Evolutionary conservation across 1,140 invertebrate genomes (phyloP).

Genomic region (Drosophila arizonae): DNA sequence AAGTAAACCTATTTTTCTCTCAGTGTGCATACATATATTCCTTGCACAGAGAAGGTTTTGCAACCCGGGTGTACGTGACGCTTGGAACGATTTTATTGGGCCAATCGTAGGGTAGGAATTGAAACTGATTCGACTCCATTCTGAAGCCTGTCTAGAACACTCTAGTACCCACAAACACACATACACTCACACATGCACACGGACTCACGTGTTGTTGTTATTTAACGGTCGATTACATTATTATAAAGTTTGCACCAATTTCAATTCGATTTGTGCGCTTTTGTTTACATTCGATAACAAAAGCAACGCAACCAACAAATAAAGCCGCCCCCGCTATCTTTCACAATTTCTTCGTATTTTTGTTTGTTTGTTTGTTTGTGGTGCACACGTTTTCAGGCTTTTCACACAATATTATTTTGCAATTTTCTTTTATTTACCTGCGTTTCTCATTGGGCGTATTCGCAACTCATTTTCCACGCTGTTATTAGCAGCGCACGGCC

Average conservation of each 20-base stretch:
- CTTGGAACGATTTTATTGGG: neutral
- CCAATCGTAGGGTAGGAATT: neutral
- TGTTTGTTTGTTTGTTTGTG: neutral
- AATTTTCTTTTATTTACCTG: constrained; percentile 49
- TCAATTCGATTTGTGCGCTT: constrained; percentile 14
- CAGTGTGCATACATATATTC: constrained; percentile 16
- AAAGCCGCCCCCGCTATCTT: neutral
- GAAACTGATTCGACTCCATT: constrained; percentile 9
- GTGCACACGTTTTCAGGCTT: constrained; percentile 38
- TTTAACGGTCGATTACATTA: constrained; percentile 26
- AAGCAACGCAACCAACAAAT: constrained; percentile 4
- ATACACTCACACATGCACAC: neutral
- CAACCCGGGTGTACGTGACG: constrained; percentile 14
- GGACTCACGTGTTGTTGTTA: constrained; percentile 10
- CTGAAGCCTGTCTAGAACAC: constrained; percentile 17
- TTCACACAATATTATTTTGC: constrained; percentile 66
- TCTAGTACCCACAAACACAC: neutral
- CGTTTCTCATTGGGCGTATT: constrained; percentile 44
- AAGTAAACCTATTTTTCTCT: neutral
- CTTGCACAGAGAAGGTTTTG: constrained; percentile 8
- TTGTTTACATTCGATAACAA: constrained; percentile 44
- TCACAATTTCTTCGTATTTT: constrained; percentile 5
- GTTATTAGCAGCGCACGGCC: constrained; percentile 33
- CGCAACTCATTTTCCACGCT: constrained; percentile 74
- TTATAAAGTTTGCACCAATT: constrained; percentile 34